Evolutionary conservation across 2,888 invertebrate genomes (phyloP).

Genomic region (Cataglyphis albicans): DNA sequence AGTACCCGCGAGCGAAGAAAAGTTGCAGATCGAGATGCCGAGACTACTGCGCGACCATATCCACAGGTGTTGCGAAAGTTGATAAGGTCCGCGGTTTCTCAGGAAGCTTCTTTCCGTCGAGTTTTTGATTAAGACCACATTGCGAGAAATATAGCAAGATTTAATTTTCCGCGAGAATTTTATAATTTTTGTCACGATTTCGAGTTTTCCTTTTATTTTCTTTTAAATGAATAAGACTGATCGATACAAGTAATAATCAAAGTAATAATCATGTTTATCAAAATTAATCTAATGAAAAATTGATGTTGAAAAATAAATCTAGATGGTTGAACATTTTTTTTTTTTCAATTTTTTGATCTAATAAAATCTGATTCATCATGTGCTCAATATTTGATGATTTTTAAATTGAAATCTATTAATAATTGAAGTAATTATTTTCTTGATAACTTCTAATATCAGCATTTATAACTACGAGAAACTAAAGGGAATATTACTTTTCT

Average conservation of each 20-base stretch:
- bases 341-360: background rate
- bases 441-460: background rate
- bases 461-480: background rate
- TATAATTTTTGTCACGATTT: background rate
- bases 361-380: background rate
- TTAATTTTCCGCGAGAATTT: background rate
- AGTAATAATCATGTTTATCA: background rate
- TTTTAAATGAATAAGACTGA: background rate
- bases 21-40: background rate
- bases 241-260: background rate
- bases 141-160: slow-evolving; percentile 33
- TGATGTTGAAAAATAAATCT: background rate
- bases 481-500: background rate
- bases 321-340: background rate
- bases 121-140: slow-evolving; percentile 46
- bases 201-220: background rate
- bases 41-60: background rate
- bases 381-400: background rate
- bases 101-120: slow-evolving; percentile 17
- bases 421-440: background rate
- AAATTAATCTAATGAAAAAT: background rate
- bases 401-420: background rate
- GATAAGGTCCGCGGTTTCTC: slow-evolving; percentile 33
- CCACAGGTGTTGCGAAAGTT: slow-evolving; percentile 48
- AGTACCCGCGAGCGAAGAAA: background rate